Conservation (phyloP, 23 tunicate species). For the Ciona savignyi region DNA sequence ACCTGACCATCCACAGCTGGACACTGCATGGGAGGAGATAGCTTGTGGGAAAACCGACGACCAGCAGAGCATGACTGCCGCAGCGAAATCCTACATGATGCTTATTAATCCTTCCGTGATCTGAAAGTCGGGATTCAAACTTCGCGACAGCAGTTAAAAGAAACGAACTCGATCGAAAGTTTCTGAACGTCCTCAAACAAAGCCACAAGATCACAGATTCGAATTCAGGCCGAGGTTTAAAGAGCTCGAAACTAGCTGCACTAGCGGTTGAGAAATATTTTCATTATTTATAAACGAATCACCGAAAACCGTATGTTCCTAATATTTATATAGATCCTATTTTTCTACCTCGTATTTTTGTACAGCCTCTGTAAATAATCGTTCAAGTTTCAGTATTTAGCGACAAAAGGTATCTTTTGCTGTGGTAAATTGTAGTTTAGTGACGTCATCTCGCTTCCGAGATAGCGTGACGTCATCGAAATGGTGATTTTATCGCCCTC, state of each 20-base stretch:
- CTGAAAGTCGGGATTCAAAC: no score
- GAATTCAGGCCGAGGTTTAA: no score
- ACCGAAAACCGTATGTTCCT: background rate
- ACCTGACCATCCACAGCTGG: constrained; percentile 30
- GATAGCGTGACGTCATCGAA: background rate
- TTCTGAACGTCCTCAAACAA: no score
- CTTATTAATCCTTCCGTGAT: constrained; percentile 46
- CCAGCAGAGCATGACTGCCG: constrained; percentile 92
- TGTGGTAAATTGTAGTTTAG: background rate
- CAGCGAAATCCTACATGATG: constrained; percentile 87
- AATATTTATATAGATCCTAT: background rate
- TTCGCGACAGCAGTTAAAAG: no score
- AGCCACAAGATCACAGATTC: no score
- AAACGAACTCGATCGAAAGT: no score
- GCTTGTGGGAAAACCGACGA: constrained; percentile 90
- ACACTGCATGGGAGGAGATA: constrained; percentile 86
- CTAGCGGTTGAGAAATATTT: no score
- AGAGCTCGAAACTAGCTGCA: no score
- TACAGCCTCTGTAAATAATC: background rate
- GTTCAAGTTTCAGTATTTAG: background rate
- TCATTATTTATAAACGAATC: background rate
- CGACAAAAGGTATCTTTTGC: background rate
- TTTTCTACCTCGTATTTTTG: background rate
- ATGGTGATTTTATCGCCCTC: background rate
- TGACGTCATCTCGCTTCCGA: background rate